Evolutionary conservation across 2,888 invertebrate genomes (phyloP).

Genomic region (Sinhomidia bicolor): DNA sequence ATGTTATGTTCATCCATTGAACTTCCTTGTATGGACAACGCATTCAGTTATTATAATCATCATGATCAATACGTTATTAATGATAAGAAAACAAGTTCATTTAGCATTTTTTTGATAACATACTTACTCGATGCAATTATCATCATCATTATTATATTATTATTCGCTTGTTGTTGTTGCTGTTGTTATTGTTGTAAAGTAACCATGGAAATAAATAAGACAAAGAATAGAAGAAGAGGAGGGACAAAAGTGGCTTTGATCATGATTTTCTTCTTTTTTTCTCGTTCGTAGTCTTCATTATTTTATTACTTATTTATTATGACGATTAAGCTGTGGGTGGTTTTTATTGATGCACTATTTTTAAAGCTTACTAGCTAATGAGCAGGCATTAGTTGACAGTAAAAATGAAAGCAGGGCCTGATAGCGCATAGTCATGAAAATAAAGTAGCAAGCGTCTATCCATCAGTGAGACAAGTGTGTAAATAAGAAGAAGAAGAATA

Average conservation of each 20-base stretch:
- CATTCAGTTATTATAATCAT: slow-evolving; percentile 19
- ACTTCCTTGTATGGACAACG: slow-evolving; percentile 33
- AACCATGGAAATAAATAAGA: neutral
- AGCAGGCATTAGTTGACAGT: neutral
- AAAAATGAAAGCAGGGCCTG: slow-evolving; percentile 36
- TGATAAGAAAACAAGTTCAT: slow-evolving; percentile 56
- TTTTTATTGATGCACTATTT: slow-evolving; percentile 38
- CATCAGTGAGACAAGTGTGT: neutral
- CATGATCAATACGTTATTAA: slow-evolving; percentile 60
- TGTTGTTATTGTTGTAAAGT: no score
- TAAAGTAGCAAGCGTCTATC: neutral
- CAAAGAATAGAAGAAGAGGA: neutral
- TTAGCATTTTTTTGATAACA: slow-evolving; percentile 15
- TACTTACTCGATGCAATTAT: neutral
- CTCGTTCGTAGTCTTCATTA: slow-evolving; percentile 36
- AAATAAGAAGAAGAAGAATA: no score
- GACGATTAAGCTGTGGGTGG: slow-evolving; percentile 47
- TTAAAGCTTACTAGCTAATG: slow-evolving; percentile 12
- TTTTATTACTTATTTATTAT: slow-evolving; percentile 50
- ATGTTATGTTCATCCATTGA: slow-evolving; percentile 52
- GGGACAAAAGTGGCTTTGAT: neutral
- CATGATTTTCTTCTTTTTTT: slow-evolving; percentile 40
- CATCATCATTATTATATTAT: neutral
- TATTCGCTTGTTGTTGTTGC: no score
- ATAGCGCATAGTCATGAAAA: neutral